Evolutionary conservation across 1,140 invertebrate species (phyloP).

Genomic region (Nasonia vitripennis): DNA sequence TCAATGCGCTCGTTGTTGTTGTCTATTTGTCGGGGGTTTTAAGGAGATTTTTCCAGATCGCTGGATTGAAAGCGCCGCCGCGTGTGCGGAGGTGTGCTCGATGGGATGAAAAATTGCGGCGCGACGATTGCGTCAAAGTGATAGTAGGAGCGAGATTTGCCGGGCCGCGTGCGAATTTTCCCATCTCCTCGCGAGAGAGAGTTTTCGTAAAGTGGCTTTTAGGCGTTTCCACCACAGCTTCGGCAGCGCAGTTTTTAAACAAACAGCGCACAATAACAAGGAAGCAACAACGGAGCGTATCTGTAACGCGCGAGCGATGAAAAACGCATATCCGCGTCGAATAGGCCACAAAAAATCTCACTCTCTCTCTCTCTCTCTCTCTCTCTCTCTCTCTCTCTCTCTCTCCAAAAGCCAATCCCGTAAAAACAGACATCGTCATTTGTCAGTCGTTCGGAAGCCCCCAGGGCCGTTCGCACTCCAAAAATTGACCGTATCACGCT

Average conservation of each 20-base stretch:
- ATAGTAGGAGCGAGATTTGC: background rate
- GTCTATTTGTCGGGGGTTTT: slow-evolving; percentile 12
- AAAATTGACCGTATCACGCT: slow-evolving; percentile 37
- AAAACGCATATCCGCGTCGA: background rate
- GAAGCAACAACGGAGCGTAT: background rate
- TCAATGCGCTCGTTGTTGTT: background rate
- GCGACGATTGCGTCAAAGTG: slow-evolving; percentile 6
- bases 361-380: background rate
- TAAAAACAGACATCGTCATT: slow-evolving; percentile 51
- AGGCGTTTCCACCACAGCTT: background rate
- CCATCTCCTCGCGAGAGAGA: background rate
- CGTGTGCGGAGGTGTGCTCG: background rate
- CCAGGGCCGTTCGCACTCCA: background rate
- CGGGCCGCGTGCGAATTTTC: background rate
- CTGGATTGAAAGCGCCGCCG: background rate
- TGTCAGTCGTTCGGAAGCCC: slow-evolving; percentile 23
- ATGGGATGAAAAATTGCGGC: background rate
- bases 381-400: too few relatives aligned
- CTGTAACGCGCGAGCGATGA: background rate
- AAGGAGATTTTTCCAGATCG: slow-evolving; percentile 22
- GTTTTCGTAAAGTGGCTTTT: too few relatives aligned
- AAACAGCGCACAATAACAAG: background rate
- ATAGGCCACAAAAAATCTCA: background rate
- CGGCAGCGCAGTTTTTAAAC: background rate
- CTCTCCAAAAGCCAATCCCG: background rate